Conservation (phyloP, 2,888 invertebrate genomes). For the Molorchus minor region DNA sequence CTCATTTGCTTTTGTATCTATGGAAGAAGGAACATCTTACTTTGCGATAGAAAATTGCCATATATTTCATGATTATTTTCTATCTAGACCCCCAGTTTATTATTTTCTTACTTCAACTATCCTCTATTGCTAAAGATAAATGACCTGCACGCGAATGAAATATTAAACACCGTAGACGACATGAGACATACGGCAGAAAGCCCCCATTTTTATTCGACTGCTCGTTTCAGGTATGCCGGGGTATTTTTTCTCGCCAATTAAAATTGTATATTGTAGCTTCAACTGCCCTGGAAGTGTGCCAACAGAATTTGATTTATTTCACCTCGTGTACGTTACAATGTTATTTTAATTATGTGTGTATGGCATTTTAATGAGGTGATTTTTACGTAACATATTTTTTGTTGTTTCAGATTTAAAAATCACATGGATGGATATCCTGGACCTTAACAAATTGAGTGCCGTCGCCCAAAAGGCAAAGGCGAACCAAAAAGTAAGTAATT, state of each 20-base stretch:
- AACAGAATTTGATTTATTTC: slow-evolving; percentile 14
- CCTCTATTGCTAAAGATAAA: slow-evolving; percentile 1
- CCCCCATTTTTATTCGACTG: slow-evolving; percentile 4
- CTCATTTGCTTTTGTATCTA: too few species aligned
- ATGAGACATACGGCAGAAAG: slow-evolving; percentile 10
- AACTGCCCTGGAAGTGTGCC: slow-evolving; percentile 6
- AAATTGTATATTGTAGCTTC: slow-evolving; percentile 9
- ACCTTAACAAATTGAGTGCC: slow-evolving; percentile 57
- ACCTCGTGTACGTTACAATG: not conserved
- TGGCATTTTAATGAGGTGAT: slow-evolving; percentile 2
- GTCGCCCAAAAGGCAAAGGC: slow-evolving; percentile 50
- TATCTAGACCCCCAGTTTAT: too few species aligned
- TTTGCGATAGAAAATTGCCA: too few species aligned
- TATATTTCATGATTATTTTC: too few species aligned
- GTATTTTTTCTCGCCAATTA: slow-evolving; percentile 13
- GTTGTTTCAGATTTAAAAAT: slow-evolving; percentile 55
- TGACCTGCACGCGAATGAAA: slow-evolving; percentile 15
- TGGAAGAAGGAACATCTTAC: too few species aligned
- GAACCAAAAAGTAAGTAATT: slow-evolving; percentile 58
- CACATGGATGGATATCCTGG: slow-evolving; percentile 63
- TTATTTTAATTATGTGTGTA: not conserved
- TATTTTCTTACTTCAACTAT: slow-evolving; percentile 6
- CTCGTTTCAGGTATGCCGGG: slow-evolving; percentile 4
- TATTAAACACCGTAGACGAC: slow-evolving; percentile 19
- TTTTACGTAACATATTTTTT: slow-evolving; percentile 26